A percentile compares a stretch with the other conserved stretches of the same genome.
These are phyloP conservation scores for Polietes domitor DNA, from an alignment of 2,888 invertebrate genomes.

Conservation along the genomic window DNA sequence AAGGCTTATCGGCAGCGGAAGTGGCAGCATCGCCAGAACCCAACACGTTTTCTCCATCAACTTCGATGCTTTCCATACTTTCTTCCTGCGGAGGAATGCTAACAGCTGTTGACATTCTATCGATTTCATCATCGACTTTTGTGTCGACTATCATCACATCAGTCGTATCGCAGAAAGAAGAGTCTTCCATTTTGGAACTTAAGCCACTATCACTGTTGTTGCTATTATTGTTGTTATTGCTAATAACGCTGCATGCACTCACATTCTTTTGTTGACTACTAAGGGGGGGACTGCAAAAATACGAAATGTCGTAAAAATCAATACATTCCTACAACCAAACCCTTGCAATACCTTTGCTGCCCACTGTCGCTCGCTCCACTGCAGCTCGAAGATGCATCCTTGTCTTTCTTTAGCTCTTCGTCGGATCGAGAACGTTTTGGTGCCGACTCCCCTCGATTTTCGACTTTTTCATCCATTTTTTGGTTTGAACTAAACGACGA, in stretches of 20 bases:
- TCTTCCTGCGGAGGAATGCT: neutral
- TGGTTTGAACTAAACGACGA: neutral
- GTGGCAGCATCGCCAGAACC: neutral
- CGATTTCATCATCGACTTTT: neutral
- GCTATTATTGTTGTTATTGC: conserved; percentile 44
- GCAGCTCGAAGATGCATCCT: conserved; percentile 20
- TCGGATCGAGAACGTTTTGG: conserved; percentile 56
- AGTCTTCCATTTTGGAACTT: conserved; percentile 64
- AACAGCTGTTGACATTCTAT: neutral
- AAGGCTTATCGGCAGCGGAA: conserved; percentile 52
- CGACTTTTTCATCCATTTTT: conserved; percentile 47
- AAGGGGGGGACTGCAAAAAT: conserved; percentile 45
- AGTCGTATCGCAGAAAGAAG: conserved; percentile 34
- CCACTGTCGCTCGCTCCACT: conserved; percentile 45
- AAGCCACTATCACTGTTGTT: conserved; percentile 62
- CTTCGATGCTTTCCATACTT: neutral
- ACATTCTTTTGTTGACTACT: conserved; percentile 43
- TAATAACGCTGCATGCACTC: conserved; percentile 34
- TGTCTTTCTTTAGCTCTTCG: conserved; percentile 28
- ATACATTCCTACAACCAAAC: neutral
- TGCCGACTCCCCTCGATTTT: conserved; percentile 40
- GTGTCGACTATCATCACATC: neutral
- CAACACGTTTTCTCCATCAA: neutral
- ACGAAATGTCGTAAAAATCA: conserved; percentile 27
- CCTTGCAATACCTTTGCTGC: conserved; percentile 46